Evolutionary conservation across 30 jellyfish, hydroid and myxozoan genomes (phyloP), one percentile per base, ranked within the genome.

Genomic region (Aurelia aurita complex sp. Pacific): DNA sequence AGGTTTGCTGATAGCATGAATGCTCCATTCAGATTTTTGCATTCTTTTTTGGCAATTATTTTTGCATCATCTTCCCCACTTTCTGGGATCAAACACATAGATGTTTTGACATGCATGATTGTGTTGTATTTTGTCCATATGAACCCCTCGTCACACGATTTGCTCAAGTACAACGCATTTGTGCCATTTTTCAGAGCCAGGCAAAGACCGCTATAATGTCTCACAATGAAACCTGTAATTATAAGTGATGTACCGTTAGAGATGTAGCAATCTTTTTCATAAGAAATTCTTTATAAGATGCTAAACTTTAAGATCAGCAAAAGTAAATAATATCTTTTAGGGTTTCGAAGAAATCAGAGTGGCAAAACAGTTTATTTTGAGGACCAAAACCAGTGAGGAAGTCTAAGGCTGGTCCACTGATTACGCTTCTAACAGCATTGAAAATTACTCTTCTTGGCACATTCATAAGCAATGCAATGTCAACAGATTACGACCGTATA

Each of bases 141-240:
- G 69, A 85, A 85, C 55, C 77, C 74, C 60, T 85, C 88, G 19
- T 64, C 38, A 69, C 94, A 85, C 69, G 64, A 55, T 23, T 51
- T 53, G 59, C 55, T 51, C 69, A 85, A 75, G 61, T 76, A 53
- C 23, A 85, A 29, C 10, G 69, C 54, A 40, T 55, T 52, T 12
- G 87, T 85, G 16, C 61, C 54, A 67, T 74, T 67, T 53, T 62
- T 10, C 4, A 85, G 36, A n/a, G 88, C 79, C 16, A 85, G 74
- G 51, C 94, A 85, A 53, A 85, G 79, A 1, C 88, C 88, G 50
- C 94, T 68, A 72, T 74, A 85, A 61, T 85, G 94, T 63, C 62
- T 51, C 38, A 85, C 57, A 3, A 74, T 52, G 69, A 85, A 73
- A 0, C 91, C 91, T 81, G 73, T 34, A 34, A 74, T 23, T 17